phyloP scores from a whole-genome alignment of 2,888 invertebrate species.

The Cordilura impudica region DNA sequence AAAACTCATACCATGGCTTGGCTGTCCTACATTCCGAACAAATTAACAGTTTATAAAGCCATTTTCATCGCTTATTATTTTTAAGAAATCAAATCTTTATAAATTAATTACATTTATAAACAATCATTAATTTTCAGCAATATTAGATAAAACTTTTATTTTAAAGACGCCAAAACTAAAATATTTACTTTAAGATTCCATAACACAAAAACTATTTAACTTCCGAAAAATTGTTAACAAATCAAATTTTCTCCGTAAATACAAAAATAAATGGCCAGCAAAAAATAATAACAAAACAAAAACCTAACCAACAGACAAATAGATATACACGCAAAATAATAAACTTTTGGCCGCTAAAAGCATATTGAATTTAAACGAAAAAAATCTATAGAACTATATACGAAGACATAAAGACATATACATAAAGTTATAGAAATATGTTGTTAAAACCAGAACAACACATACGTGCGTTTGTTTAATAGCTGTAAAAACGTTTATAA shows the following conservation, averaged over 20 bases:
- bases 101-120: too few relatives aligned
- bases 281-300: background rate
- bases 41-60: too few relatives aligned
- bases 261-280: constrained; percentile 13
- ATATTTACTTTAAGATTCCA: too few relatives aligned
- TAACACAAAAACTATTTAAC: background rate
- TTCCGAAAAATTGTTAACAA: constrained; percentile 25
- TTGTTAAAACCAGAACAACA: constrained; percentile 6
- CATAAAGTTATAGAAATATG: background rate
- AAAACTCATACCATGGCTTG: too few relatives aligned
- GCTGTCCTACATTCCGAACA: too few relatives aligned
- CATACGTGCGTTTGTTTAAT: constrained; percentile 1
- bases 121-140: too few relatives aligned
- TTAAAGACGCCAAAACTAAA: too few relatives aligned
- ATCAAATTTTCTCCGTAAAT: constrained; percentile 27
- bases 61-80: too few relatives aligned
- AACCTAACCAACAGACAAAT: background rate
- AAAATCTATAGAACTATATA: background rate
- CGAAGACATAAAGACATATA: background rate
- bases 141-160: too few relatives aligned
- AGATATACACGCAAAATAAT: constrained; percentile 22
- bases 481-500: background rate
- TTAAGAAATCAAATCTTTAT: too few relatives aligned
- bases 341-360: constrained; percentile 46
- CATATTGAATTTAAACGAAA: constrained; percentile 10